Evolutionary conservation across 2,888 invertebrate genomes (phyloP), one percentile per base, ranked within the genome.

Genomic region (Drosophila nr. fundita): DNA sequence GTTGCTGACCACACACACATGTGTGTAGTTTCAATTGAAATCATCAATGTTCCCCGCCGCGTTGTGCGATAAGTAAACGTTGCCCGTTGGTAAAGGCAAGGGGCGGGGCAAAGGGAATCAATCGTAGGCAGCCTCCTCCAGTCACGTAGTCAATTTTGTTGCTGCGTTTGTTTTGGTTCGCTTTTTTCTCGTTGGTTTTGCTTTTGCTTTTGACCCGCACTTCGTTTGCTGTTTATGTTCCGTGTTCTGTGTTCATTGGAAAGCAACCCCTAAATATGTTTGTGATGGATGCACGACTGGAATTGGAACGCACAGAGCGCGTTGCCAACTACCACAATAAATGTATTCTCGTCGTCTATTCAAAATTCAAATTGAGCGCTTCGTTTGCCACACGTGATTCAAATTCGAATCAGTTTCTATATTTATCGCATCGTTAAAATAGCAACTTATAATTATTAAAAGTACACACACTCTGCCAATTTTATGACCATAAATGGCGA

Each of bases 61-160:
- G 60, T 38, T 60, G 36, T 58, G 84, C 89, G 84, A 85, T 85
- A 85, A 85, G 87, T 79, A 60, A 66, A 81, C 55, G 62, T 76
- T 87, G 73, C 69, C 67, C 53, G 71, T 59, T 55, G 11, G 4
- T 40, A 24, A 24, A 2, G n/a, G 34, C 6, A 13, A 27, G 24
- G 30, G 8, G 57, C 2, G 13, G 40, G 48, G 45, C 10, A 73
- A 34, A 15, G 55, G 34, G 50, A 60, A 64, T 71, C 36, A 42
- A 61, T 71, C 36, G 38, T 54, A 54, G 67, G 67, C 71, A 74
- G 69, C 50, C 69, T 65, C 58, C 27, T 55, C 49, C 58, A 68
- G 90, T 85, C 85, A 85, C 90, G 85, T 85, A 85, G 86, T 73
- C 85, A 82, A 55, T 80, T 87, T 72, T 73, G 50, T 42, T n/a